Base-by-base conservation (phyloP, 2,797 vertebrate genomes). In the Bufotes viridis region DNA sequence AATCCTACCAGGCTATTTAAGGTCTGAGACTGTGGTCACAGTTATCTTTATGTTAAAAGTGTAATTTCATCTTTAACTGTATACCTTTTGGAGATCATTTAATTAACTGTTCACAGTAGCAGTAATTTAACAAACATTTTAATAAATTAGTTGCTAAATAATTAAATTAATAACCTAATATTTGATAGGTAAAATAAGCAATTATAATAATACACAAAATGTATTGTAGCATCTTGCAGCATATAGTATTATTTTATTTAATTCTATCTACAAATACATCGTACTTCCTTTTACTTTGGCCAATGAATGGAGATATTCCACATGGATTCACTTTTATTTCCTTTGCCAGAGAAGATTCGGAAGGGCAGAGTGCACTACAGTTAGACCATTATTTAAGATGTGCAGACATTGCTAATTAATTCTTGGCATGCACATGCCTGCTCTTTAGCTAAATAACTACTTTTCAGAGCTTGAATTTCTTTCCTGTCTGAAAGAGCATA, bases 331-430 rank as follows among this genome's bases (percentile, higher is more conserved):
- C 9, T 69, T 87, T 22, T 61, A 78, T 78, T 74, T 90, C 81
- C 60, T 90, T 13, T 76, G 49, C 83, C 60, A 57, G 22, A 91
- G 90, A 87, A 78, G 2, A 89, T 83, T 88, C 2, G 75, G 78
- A 65, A 90, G 26, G 7, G 81, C 42, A 86, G 11, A 75, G 42
- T 81, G n/a, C 9, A 82, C 55, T 89, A 90, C 89, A 86, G 90
- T 76, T 55, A 67, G 53, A 10, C 3, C 0, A 49, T 84, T 22
- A 87, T 63, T 80, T 78, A 88, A 89, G 84, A 78, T 78, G n/a
- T 82, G 85, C 92, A 85, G 51, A 67, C 8, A 88, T 90, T n/a
- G 42, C 65, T 79, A 81, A 76, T 83, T 88, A 90, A 82, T 75
- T 69, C n/a, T 22, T 51, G 84, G 74, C 11, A 79, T 49, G 84